These are phyloP conservation scores for Harlomillsia oculata DNA, from an alignment of 1,140 invertebrate genomes.

Conservation along the genomic window DNA sequence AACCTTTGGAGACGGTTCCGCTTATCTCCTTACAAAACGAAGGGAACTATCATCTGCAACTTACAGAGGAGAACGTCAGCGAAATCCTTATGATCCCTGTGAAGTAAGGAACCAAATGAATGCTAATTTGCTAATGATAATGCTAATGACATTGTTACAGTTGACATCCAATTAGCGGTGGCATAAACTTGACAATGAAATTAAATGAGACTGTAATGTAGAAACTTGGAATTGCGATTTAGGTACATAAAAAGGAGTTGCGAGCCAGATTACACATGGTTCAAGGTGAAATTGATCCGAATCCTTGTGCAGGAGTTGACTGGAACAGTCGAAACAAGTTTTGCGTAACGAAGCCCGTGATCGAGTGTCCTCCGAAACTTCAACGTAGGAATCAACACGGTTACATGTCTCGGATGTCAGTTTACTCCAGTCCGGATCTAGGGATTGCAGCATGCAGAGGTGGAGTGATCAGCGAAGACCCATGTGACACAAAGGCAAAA, in stretches of 20 bases:
- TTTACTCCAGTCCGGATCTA: constrained; percentile 20
- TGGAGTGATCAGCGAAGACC: background rate
- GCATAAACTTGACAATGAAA: background rate
- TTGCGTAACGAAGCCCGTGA: constrained; percentile 22
- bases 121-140: background rate
- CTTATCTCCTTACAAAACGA: constrained; percentile 15
- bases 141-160: background rate
- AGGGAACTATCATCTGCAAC: background rate
- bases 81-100: constrained; percentile 22
- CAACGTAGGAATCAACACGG: constrained; percentile 28
- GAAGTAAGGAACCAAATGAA: background rate
- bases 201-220: background rate
- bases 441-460: constrained; percentile 20
- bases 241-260: constrained; percentile 23
- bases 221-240: background rate
- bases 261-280: constrained; percentile 24
- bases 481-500: background rate
- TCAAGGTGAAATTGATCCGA: constrained; percentile 31
- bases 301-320: constrained; percentile 22
- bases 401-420: constrained; percentile 28
- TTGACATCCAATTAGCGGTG: background rate
- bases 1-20: constrained; percentile 18
- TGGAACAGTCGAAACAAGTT: constrained; percentile 23
- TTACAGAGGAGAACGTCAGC: background rate
- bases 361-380: constrained; percentile 21